A percentile compares a stretch with the other conserved stretches of the same genome.
These are phyloP conservation scores for Eurytoma adleriae DNA, from an alignment of 2,888 invertebrate genomes.

Conservation along the genomic window DNA sequence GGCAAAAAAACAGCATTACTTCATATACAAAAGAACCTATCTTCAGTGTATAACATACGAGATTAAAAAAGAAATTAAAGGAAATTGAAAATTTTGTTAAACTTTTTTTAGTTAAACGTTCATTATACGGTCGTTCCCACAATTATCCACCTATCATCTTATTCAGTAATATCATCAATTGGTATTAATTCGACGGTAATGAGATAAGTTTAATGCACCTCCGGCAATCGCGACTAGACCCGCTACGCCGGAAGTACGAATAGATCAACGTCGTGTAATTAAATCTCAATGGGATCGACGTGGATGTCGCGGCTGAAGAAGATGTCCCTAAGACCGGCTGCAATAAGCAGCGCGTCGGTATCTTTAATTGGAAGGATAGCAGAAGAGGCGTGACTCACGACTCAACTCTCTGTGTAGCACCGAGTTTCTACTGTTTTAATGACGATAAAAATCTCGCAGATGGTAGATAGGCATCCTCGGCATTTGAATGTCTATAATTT, in stretches of 20 bases:
- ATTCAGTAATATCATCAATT: no score
- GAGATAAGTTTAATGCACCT: constrained; percentile 15
- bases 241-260: constrained; percentile 25
- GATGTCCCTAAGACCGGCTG: constrained; percentile 50
- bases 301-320: constrained; percentile 47
- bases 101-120: no score
- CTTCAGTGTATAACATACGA: no score
- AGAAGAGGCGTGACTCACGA: constrained; percentile 55
- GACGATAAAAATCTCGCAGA: constrained; percentile 54
- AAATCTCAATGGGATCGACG: constrained; percentile 42
- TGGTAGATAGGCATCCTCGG: constrained; percentile 49
- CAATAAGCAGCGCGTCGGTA: constrained; percentile 58
- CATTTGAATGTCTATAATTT: constrained; percentile 52
- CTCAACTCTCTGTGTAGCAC: constrained; percentile 37
- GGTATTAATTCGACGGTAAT: constrained; percentile 18
- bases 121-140: no score
- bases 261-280: constrained; percentile 33
- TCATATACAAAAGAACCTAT: no score
- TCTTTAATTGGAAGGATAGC: constrained; percentile 63
- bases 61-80: no score
- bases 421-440: constrained; percentile 53
- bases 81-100: no score
- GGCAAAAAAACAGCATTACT: no score
- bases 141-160: no score
- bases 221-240: background rate